Conservation (phyloP, 2,888 invertebrate species). For the Sesia apiformis region DNA sequence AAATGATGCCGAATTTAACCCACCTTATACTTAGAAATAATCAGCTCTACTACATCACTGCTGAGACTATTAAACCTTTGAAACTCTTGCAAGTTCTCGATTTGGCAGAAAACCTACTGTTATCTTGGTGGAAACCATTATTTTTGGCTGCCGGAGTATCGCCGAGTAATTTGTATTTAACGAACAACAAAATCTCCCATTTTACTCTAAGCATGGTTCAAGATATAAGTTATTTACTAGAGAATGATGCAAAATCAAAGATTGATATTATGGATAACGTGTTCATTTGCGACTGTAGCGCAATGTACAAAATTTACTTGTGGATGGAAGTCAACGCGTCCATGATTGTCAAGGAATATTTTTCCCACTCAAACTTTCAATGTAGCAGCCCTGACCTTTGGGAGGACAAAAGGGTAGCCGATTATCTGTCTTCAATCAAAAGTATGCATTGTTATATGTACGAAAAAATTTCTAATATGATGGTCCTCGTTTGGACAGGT, state of each 20-base stretch:
- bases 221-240: slow-evolving; percentile 64
- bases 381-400: slow-evolving; percentile 62
- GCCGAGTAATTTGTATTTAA: slow-evolving; percentile 49
- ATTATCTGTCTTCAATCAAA: slow-evolving; percentile 52
- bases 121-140: slow-evolving; percentile 68
- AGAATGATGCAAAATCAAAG: slow-evolving; percentile 29
- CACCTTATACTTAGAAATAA: slow-evolving; percentile 68
- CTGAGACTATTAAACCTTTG: slow-evolving; percentile 54
- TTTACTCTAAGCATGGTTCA: slow-evolving; percentile 72
- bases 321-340: slow-evolving; percentile 57
- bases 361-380: slow-evolving; percentile 41
- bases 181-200: slow-evolving; percentile 71
- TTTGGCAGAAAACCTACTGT: slow-evolving; percentile 64
- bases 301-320: slow-evolving; percentile 52
- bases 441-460: slow-evolving; percentile 50
- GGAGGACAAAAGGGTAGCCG: slow-evolving; percentile 53
- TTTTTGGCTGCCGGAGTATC: slow-evolving; percentile 57
- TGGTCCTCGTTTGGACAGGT: slow-evolving; percentile 55
- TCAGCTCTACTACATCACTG: slow-evolving; percentile 50
- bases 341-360: slow-evolving; percentile 35
- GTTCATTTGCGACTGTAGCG: slow-evolving; percentile 70
- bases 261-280: slow-evolving; percentile 70
- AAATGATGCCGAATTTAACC: slow-evolving; percentile 61
- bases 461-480: slow-evolving; percentile 45
- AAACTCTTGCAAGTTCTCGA: slow-evolving; percentile 57